Evolutionary conservation across 2,888 invertebrate species (phyloP).

Genomic region (Himalopsyche japonica): DNA sequence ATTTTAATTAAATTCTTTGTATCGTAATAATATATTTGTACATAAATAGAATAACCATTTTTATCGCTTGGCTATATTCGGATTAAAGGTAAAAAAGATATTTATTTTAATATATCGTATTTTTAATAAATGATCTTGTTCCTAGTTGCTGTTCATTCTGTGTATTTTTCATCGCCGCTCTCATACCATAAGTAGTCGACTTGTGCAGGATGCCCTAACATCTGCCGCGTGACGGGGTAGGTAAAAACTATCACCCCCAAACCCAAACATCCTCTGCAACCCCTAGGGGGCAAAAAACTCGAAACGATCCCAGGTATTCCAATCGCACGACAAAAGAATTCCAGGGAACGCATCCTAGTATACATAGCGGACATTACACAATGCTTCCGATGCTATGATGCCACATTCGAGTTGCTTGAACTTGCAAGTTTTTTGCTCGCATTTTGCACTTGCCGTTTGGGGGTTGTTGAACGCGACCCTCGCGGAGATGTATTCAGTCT

Average conservation of each 20-base stretch:
- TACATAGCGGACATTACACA: background rate
- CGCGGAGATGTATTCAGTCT: background rate
- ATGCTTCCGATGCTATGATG: background rate
- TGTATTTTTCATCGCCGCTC: background rate
- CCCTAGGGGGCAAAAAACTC: background rate
- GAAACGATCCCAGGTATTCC: background rate
- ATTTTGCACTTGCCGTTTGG: slow-evolving; percentile 35
- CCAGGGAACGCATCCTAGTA: background rate
- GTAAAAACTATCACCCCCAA: background rate
- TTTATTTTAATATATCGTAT: too few relatives aligned
- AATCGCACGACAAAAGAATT: background rate
- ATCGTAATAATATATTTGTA: too few relatives aligned
- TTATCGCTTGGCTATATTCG: too few relatives aligned
- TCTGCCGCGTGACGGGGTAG: background rate
- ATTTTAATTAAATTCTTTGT: too few relatives aligned
- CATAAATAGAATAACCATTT: too few relatives aligned
- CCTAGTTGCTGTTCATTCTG: too few relatives aligned
- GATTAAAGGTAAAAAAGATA: too few relatives aligned
- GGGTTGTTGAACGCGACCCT: slow-evolving; percentile 37
- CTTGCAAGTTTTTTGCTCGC: slow-evolving; percentile 32
- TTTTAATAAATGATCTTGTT: too few relatives aligned
- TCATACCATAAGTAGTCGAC: background rate
- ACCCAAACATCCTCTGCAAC: background rate
- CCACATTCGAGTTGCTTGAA: slow-evolving; percentile 32
- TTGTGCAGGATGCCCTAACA: background rate